Evolutionary conservation across 2,888 invertebrate genomes (phyloP), one percentile per base, ranked within the genome.

Genomic region (Synanthedon vespiformis): DNA sequence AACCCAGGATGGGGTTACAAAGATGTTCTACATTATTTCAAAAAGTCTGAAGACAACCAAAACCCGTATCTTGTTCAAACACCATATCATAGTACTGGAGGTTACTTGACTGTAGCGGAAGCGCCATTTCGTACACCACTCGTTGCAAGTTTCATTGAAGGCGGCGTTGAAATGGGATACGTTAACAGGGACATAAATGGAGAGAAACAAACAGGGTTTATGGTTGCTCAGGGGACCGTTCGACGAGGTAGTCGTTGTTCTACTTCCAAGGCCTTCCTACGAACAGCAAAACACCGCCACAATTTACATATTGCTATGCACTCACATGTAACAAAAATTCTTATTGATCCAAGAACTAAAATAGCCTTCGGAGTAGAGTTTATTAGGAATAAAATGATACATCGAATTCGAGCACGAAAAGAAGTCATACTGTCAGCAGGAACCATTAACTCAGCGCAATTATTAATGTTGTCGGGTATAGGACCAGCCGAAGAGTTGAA

Each of bases 361-460:
- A 81, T 92, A 14, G 94, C 95, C 0, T 94, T 92, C 70, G 96
- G 96, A 0, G 92, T 96, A 0, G 94, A 95, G 68, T 94, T 95
- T 64, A 80, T 93, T 2, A 89, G 94, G 49, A 92, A 94, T 52
- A 92, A 92, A 51, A 91, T 92, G 77, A 70, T 93, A 0, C 91
- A 92, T 63, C 89, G 93, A 51, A 91, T 95, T 2, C 83, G 92
- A 54, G 95, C 96, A 0, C 89, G 89, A 40, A 95, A 94, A 71
- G 97, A 97, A 75, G 94, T 99, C 0, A 94, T 99, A 51, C 70
- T 99, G 2, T 95, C 95, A 1, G 96, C 93, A 0, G 99, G 99
- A 0, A 91, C 98, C 0, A 90, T 99, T 0, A 98, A 97, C 71
- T 94, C 97, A 0, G 96, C 99, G 0, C 98, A 99, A 71, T 69